These are phyloP conservation scores for Columbina picui DNA, from an alignment of 2,113 vertebrate genomes.

Conservation along the genomic window DNA sequence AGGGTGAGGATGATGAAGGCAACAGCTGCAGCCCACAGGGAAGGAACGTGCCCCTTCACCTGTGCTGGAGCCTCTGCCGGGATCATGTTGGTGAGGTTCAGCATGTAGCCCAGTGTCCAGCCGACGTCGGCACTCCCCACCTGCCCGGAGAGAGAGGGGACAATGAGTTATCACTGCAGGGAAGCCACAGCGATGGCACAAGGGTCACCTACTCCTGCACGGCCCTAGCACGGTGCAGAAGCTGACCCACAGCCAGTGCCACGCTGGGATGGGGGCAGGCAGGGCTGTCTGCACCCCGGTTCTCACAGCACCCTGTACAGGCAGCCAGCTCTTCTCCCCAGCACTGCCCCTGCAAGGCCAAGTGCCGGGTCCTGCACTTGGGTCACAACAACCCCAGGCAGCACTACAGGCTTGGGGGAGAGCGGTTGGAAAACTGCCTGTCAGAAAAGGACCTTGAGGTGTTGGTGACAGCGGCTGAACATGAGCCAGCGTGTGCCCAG, in stretches of 20 bases:
- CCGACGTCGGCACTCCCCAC: constrained; percentile 77
- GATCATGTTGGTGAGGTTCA: constrained; percentile 86
- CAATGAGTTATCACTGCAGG: neutral
- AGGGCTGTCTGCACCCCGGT: fast-evolving
- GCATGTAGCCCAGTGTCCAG: constrained; percentile 95
- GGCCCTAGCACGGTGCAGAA: fast-evolving
- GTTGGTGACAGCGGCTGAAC: too few species aligned
- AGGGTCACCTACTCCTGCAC: neutral
- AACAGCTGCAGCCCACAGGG: constrained; percentile 76
- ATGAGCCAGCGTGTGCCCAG: too few species aligned
- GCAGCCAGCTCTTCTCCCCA: neutral
- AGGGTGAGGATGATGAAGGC: constrained; percentile 69
- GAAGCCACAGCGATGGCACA: neutral
- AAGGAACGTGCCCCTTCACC: constrained; percentile 65
- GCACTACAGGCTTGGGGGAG: too few species aligned
- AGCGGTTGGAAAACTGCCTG: too few species aligned
- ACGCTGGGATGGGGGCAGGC: fast-evolving
- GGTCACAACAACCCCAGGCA: too few species aligned
- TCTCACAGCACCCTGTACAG: fast-evolving
- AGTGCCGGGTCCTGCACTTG: too few species aligned
- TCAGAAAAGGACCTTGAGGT: too few species aligned
- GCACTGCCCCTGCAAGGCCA: fast-evolving
- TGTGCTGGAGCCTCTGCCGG: constrained; percentile 58
- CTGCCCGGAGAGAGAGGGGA: constrained; percentile 65
- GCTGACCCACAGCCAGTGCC: neutral